Evolutionary conservation across 2,888 invertebrate genomes (phyloP), one percentile per base, ranked within the genome.

Genomic region (Bugula neritina): DNA sequence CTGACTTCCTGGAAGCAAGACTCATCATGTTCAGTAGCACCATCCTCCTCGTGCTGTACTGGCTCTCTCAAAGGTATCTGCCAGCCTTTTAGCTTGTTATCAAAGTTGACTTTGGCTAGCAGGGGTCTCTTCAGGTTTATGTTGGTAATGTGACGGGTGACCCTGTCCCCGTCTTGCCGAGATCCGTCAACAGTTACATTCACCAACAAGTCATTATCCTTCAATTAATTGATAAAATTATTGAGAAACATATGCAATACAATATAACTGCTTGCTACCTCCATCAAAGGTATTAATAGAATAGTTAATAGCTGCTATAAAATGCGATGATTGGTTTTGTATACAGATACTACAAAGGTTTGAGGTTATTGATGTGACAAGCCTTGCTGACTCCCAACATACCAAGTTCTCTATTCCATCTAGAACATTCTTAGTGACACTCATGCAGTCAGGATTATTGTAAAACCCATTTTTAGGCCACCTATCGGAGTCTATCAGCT

Each of bases 321-420:
- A n/a, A n/a, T n/a, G n/a, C n/a, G n/a, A n/a, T n/a, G n/a, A n/a
- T n/a, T n/a, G n/a, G n/a, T n/a, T n/a, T n/a, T n/a, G n/a, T n/a
- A n/a, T n/a, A n/a, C n/a, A n/a, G n/a, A n/a, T n/a, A n/a, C n/a
- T n/a, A n/a, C n/a, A n/a, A n/a, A n/a, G n/a, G n/a, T n/a, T n/a
- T n/a, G n/a, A n/a, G n/a, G n/a, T n/a, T n/a, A n/a, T n/a, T n/a
- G n/a, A n/a, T n/a, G n/a, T n/a, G n/a, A n/a, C n/a, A n/a, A n/a
- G n/a, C n/a, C n/a, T n/a, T n/a, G n/a, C n/a, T n/a, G n/a, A n/a
- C n/a, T n/a, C n/a, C 3, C 27, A 13, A 63, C 63, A 31, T 34
- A 63, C 63, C 63, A 63, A 31, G 27, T 21, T 63, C 31, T 63
- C 63, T 13, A 63, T 63, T 25, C 63, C 63, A 63, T 63, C 31